Evolutionary conservation across 2,797 vertebrate genomes (phyloP).

Genomic region (Malurus splendens): DNA sequence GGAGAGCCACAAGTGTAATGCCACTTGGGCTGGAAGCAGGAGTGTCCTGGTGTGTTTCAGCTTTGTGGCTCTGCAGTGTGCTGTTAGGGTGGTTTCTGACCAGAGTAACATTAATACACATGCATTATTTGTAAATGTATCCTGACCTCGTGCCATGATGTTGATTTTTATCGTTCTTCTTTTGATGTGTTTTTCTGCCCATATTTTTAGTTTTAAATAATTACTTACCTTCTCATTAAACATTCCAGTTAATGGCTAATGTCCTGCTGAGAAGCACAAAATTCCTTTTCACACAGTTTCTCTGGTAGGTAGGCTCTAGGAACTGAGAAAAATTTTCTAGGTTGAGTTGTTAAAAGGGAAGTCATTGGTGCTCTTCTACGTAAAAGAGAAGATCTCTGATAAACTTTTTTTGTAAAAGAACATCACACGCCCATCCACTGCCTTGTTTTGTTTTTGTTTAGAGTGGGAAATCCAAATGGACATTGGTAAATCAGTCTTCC

Average conservation of each 20-base stretch:
- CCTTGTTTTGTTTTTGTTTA: background rate
- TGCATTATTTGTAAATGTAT: background rate
- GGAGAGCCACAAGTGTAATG: background rate
- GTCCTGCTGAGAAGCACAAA: background rate
- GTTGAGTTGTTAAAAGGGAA: background rate
- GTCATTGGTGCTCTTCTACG: background rate
- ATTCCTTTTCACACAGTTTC: background rate
- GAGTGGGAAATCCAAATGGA: background rate
- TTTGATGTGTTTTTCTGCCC: background rate
- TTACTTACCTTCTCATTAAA: background rate
- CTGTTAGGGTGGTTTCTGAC: background rate
- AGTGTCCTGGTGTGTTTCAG: background rate
- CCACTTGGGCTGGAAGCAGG: background rate
- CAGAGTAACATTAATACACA: background rate
- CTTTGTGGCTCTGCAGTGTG: background rate
- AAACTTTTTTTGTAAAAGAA: background rate
- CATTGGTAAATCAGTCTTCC: background rate
- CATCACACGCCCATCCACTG: rapidly evolving
- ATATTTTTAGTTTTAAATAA: background rate
- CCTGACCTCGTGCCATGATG: background rate
- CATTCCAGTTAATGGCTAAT: background rate
- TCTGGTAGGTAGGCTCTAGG: background rate
- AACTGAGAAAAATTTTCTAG: background rate
- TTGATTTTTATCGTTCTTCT: background rate
- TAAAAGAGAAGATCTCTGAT: background rate